Evolutionary conservation across 1,140 invertebrate species (phyloP).

Genomic region (Chrysomallon squamiferum): DNA sequence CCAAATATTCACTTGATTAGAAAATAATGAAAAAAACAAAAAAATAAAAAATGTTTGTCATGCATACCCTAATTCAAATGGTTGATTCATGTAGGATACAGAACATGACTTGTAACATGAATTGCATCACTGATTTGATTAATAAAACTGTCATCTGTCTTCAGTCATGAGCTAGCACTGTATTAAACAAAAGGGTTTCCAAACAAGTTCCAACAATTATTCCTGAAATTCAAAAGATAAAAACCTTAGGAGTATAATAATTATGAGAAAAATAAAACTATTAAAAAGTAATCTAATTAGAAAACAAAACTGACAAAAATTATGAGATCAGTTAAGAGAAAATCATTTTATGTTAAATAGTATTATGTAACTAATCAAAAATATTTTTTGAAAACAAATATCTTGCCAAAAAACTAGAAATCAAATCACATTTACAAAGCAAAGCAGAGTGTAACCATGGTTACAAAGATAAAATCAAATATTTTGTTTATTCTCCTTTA

Average conservation of each 20-base stretch:
- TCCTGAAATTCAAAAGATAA: conserved; percentile 27
- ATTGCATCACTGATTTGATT: too few species aligned
- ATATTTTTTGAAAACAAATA: background rate
- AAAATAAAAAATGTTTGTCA: too few species aligned
- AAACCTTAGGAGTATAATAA: background rate
- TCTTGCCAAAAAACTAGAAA: too few species aligned
- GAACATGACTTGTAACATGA: too few species aligned
- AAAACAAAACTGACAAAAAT: background rate
- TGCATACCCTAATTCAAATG: too few species aligned
- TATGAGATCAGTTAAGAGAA: background rate
- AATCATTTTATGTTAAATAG: background rate
- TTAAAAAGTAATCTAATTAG: background rate
- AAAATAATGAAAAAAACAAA: too few species aligned
- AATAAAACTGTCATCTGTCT: background rate
- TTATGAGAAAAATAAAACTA: background rate
- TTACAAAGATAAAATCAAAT: too few species aligned
- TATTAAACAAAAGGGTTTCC: conserved; percentile 44
- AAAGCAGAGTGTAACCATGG: too few species aligned
- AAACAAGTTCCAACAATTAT: conserved; percentile 40
- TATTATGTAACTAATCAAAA: background rate
- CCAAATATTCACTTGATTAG: too few species aligned
- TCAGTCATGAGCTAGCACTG: conserved; percentile 37
- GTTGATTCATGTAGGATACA: too few species aligned
- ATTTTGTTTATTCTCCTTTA: too few species aligned
- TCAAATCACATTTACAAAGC: too few species aligned